Evolutionary conservation across 1,140 invertebrate genomes (phyloP), one percentile per base, ranked within the genome.

Genomic region (Berghia stephanieae): DNA sequence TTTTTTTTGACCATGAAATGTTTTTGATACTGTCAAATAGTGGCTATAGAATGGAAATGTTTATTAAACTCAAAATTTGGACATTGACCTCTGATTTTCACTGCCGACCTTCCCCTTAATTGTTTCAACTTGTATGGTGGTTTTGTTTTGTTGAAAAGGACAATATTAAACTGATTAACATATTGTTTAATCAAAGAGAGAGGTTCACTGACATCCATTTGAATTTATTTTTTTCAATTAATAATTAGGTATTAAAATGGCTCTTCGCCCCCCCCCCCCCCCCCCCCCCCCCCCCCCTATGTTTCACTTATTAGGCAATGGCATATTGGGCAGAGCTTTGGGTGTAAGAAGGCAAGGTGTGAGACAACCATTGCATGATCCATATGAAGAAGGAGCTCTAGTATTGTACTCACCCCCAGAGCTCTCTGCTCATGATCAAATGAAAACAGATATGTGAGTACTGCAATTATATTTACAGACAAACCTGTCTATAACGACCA

Each of bases 371-470:
- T 89, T 99, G 18, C 95, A 98, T 87, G 98, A 99, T 91, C 98
- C 98, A 0, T 93, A 94, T 84, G 97, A 94, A 85, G 96, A 97
- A 38, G 95, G 95, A 87, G 97, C 98, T 0, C 90, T 99, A 3
- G 93, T 99, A 24, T 90, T 99, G 21, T 99, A 95, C 87, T 88
- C 90, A 13, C 98, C 98, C 3, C 94, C 95, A 18, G 92, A 93
- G 83, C 89, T 96, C 49, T 93, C 93, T 44, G 93, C 94, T 82
- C 94, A 97, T 88, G 96, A 98, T 63, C 93, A 93, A 87, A 90
- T 98, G 78, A 97, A 95, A 91, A 87, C 91, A 77, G 91, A 94
- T 78, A 85, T 89, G 92, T 94, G 89, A 89, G 85, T 82, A n/a
- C 18, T n/a, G n/a, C n/a, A n/a, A n/a, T n/a, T n/a, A n/a, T n/a